phyloP scores from a whole-genome alignment of 2,888 invertebrate species.

The Cheilosia urbana region DNA sequence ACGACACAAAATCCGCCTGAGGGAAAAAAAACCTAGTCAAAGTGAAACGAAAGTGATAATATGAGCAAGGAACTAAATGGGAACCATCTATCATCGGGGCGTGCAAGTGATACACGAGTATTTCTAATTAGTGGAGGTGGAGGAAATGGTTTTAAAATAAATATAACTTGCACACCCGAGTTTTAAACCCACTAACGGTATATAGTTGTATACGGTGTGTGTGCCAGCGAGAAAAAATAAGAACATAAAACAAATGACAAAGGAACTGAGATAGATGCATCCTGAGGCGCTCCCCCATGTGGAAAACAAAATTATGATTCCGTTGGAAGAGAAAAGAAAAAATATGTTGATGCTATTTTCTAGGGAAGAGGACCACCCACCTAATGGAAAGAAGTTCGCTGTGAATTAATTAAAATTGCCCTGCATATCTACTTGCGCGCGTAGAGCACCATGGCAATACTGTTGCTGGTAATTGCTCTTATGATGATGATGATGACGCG shows the following conservation, averaged over 20 bases:
- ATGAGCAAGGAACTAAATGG: slow-evolving; percentile 60
- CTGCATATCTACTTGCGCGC: slow-evolving; percentile 28
- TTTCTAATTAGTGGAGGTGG: slow-evolving; percentile 53
- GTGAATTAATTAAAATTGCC: slow-evolving; percentile 73
- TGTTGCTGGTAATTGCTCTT: slow-evolving; percentile 32
- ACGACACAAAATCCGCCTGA: slow-evolving; percentile 47
- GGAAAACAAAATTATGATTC: slow-evolving; percentile 46
- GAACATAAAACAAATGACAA: slow-evolving; percentile 8
- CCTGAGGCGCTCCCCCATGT: slow-evolving; percentile 23
- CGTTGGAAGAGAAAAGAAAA: slow-evolving; percentile 15
- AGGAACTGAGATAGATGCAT: slow-evolving; percentile 37
- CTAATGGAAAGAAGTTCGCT: slow-evolving; percentile 55
- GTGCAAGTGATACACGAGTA: slow-evolving; percentile 29
- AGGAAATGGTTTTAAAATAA: slow-evolving; percentile 44
- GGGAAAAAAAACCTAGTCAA: slow-evolving; percentile 46
- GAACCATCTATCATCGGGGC: slow-evolving; percentile 38
- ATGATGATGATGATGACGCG: slow-evolving; percentile 44
- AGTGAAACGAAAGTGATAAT: slow-evolving; percentile 57
- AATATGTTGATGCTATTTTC: slow-evolving; percentile 25
- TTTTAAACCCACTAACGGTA: neutral
- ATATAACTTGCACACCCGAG: slow-evolving; percentile 4
- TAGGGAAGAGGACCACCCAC: slow-evolving; percentile 8
- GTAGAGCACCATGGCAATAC: slow-evolving; percentile 8
- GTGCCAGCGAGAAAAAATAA: neutral
- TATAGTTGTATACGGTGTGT: neutral